Percentiles rank a stretch among this genome's conserved stretches.
These are phyloP conservation scores for Cyphomyrus plagiostoma DNA, from an alignment of 2,113 vertebrate genomes.

Conservation along the genomic window DNA sequence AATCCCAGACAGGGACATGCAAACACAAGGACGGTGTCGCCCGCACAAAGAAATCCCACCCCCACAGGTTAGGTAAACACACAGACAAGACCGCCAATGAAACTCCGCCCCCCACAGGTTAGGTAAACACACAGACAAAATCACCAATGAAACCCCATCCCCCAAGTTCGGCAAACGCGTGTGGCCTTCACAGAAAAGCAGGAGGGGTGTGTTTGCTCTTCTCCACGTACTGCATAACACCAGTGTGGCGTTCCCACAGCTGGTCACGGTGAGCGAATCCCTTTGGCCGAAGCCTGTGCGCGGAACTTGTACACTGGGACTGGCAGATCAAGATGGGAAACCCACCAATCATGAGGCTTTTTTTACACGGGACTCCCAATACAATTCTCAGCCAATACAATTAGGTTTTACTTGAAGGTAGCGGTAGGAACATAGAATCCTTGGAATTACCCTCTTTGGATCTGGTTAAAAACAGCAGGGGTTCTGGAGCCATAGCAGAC, in stretches of 20 bases:
- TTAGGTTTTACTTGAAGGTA: neutral
- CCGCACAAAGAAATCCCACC: neutral
- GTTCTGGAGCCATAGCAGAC: neutral
- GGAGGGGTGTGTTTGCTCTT: neutral
- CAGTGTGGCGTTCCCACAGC: neutral
- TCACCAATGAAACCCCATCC: neutral
- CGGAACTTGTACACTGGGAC: neutral
- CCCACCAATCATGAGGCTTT: neutral
- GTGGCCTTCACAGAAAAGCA: neutral
- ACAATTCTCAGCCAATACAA: neutral
- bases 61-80: neutral
- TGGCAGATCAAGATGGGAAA: neutral
- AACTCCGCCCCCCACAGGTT: neutral
- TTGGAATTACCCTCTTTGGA: neutral
- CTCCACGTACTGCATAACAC: neutral
- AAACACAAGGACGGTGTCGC: neutral
- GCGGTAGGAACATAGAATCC: neutral
- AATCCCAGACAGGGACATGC: neutral
- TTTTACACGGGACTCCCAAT: neutral
- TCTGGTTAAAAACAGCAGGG: neutral
- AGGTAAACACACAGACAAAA: neutral
- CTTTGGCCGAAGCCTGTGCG: neutral
- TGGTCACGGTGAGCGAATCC: neutral
- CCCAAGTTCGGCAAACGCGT: neutral
- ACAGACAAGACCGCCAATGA: neutral